phyloP scores from a whole-genome alignment of 2,888 invertebrate species.

The Calameuta idolon region DNA sequence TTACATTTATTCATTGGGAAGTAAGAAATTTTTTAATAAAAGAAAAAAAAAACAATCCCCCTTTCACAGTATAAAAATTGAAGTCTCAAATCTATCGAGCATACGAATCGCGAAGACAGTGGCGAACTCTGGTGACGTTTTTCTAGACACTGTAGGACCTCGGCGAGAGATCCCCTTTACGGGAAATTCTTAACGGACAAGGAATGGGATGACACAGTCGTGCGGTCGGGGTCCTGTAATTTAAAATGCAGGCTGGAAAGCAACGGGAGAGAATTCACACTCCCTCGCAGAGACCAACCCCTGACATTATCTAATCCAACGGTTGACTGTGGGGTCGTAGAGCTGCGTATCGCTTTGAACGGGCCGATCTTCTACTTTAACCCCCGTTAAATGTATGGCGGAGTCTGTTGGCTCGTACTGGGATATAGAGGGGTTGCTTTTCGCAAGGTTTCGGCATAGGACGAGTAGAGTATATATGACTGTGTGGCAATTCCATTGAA shows the following conservation, averaged over 20 bases:
- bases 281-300: conserved; percentile 26
- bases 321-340: conserved; percentile 36
- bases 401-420: conserved; percentile 23
- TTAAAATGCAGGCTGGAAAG: conserved; percentile 44
- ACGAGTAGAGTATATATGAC: neutral
- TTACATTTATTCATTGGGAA: neutral
- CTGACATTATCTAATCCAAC: conserved; percentile 44
- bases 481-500: neutral
- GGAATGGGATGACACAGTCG: neutral
- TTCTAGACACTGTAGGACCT: neutral
- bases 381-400: conserved; percentile 35
- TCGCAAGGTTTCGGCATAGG: conserved; percentile 8
- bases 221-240: conserved; percentile 35
- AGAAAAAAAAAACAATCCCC: neutral
- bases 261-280: conserved; percentile 32
- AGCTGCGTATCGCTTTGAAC: conserved; percentile 43
- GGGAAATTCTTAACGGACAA: neutral
- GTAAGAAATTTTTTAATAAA: neutral
- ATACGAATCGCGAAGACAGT: neutral
- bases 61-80: accelerated
- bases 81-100: neutral
- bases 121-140: neutral
- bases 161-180: neutral
- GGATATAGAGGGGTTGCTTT: conserved; percentile 10
- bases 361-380: conserved; percentile 36